Evolutionary conservation across 2,888 invertebrate genomes (phyloP).

Genomic region (Luperina testacea): DNA sequence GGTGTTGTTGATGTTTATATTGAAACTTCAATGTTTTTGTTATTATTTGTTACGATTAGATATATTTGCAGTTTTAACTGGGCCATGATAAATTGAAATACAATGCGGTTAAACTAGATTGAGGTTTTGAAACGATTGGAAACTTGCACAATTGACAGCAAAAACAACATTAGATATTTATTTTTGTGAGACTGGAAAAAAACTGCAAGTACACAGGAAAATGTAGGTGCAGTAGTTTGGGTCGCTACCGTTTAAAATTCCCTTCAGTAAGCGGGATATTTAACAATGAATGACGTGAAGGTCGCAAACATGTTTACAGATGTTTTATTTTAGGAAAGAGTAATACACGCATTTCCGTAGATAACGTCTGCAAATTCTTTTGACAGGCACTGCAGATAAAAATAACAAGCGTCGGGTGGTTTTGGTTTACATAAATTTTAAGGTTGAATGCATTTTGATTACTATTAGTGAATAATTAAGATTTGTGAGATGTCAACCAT

Average conservation of each 20-base stretch:
- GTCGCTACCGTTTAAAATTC: conserved; percentile 29
- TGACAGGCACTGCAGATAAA: conserved; percentile 22
- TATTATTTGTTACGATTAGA: conserved; percentile 12
- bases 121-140: conserved; percentile 8
- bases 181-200: neutral
- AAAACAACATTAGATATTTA: conserved; percentile 7
- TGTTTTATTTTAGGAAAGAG: conserved; percentile 39
- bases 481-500: neutral
- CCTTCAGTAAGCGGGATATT: conserved; percentile 34
- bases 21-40: conserved; percentile 5
- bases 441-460: neutral
- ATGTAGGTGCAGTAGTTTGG: neutral
- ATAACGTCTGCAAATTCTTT: conserved; percentile 26
- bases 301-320: conserved; percentile 34
- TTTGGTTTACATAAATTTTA: conserved; percentile 24
- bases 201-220: conserved; percentile 1
- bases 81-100: conserved; percentile 21
- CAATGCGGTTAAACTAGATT: conserved; percentile 4
- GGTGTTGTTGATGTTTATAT: neutral
- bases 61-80: conserved; percentile 18
- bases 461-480: neutral
- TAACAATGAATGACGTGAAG: conserved; percentile 34
- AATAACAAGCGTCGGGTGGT: conserved; percentile 3
- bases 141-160: conserved; percentile 5
- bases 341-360: conserved; percentile 40